Evolutionary conservation across 2,888 invertebrate genomes (phyloP).

Genomic region (Amiota communis): DNA sequence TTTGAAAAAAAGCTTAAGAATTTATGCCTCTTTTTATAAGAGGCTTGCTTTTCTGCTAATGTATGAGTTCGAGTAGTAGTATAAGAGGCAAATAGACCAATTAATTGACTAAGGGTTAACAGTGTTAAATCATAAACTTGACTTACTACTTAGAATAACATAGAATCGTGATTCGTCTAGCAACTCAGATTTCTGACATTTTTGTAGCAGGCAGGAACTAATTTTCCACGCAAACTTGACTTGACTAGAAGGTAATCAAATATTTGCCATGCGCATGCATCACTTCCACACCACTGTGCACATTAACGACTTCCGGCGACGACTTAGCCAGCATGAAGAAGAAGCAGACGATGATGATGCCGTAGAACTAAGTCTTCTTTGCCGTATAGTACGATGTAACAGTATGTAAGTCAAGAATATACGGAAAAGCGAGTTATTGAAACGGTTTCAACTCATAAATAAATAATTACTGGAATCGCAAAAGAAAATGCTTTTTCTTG

Average conservation of each 20-base stretch:
- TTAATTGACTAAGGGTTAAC: too few relatives aligned
- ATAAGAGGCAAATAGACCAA: too few relatives aligned
- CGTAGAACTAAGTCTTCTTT: not conserved
- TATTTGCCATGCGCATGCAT: constrained; percentile 44
- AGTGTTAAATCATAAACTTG: not conserved
- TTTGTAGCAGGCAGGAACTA: not conserved
- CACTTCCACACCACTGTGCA: constrained; percentile 65
- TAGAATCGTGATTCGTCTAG: too few relatives aligned
- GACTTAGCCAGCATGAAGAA: constrained; percentile 19
- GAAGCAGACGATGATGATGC: not conserved
- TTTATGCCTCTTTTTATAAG: too few relatives aligned
- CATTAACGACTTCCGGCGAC: constrained; percentile 64
- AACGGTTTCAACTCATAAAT: constrained; percentile 72
- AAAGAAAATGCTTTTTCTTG: constrained; percentile 44
- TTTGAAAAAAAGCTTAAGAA: too few relatives aligned
- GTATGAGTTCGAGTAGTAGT: too few relatives aligned
- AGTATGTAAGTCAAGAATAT: too few relatives aligned
- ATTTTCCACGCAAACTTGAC: not conserved
- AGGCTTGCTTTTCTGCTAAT: too few relatives aligned
- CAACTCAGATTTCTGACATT: not conserved
- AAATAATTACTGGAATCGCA: constrained; percentile 70
- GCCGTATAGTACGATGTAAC: not conserved
- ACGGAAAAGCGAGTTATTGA: constrained; percentile 68
- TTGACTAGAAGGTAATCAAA: constrained; percentile 23
- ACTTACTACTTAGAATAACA: too few relatives aligned